Conservation (phyloP, 2,888 invertebrate genomes). For the Ceramica pisi region DNA sequence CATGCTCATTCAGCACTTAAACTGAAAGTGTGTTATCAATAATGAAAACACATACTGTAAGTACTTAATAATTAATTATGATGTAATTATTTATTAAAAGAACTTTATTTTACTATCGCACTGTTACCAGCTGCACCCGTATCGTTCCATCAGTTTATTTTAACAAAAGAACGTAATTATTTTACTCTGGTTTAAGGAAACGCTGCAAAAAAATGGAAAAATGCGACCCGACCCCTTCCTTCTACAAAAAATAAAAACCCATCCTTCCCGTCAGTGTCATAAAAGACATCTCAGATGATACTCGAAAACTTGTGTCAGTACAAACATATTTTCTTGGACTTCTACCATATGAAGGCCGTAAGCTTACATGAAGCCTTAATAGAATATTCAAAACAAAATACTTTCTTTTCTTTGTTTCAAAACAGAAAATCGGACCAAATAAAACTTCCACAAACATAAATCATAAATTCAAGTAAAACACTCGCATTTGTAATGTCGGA, state of each 20-base stretch:
- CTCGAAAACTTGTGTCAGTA: background rate
- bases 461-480: constrained; percentile 35
- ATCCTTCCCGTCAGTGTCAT: constrained; percentile 7
- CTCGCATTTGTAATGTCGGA: constrained; percentile 33
- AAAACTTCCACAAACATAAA: constrained; percentile 14
- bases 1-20: background rate
- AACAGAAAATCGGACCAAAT: background rate
- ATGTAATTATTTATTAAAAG: background rate
- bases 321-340: background rate
- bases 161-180: no score
- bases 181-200: no score
- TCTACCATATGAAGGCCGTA: background rate
- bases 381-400: constrained; percentile 10
- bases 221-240: background rate
- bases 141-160: no score
- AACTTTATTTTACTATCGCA: constrained; percentile 1
- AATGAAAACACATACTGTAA: constrained; percentile 9
- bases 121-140: background rate
- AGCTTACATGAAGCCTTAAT: background rate
- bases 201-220: background rate
- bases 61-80: background rate
- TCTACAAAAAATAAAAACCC: background rate
- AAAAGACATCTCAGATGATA: background rate
- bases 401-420: background rate
- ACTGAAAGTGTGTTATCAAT: constrained; percentile 12